Evolutionary conservation across 2,888 invertebrate genomes (phyloP).

Genomic region (Eurois occulta): DNA sequence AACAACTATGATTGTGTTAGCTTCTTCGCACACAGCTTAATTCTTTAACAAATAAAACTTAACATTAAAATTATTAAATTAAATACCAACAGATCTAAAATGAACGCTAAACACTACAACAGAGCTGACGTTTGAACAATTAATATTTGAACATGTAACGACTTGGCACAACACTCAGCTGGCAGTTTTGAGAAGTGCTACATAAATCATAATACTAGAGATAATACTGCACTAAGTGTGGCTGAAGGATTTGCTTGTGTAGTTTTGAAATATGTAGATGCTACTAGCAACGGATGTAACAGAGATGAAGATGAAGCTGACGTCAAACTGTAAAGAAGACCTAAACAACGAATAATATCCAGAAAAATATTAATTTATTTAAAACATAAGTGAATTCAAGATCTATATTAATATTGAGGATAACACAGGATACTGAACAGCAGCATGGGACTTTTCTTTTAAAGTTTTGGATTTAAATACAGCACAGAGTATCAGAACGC

Average conservation of each 20-base stretch:
- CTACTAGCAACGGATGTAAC: background rate
- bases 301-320: background rate
- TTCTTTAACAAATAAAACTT: conserved; percentile 1
- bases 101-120: conserved; percentile 33
- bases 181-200: conserved; percentile 43
- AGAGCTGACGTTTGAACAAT: conserved; percentile 51
- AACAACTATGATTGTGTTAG: background rate
- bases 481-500: no score
- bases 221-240: conserved; percentile 23
- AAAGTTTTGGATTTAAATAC: background rate
- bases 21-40: background rate
- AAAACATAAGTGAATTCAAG: no score
- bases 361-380: background rate
- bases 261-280: background rate
- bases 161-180: conserved; percentile 52
- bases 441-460: no score
- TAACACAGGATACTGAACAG: background rate
- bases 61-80: conserved; percentile 30
- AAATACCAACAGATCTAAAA: conserved; percentile 39
- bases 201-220: conserved; percentile 49
- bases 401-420: no score
- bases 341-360: background rate
- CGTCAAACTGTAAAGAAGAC: background rate
- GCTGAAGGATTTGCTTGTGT: conserved; percentile 2
- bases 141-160: conserved; percentile 58